phyloP scores from a whole-genome alignment of 2,797 vertebrate species.

The Nyctibius grandis region DNA sequence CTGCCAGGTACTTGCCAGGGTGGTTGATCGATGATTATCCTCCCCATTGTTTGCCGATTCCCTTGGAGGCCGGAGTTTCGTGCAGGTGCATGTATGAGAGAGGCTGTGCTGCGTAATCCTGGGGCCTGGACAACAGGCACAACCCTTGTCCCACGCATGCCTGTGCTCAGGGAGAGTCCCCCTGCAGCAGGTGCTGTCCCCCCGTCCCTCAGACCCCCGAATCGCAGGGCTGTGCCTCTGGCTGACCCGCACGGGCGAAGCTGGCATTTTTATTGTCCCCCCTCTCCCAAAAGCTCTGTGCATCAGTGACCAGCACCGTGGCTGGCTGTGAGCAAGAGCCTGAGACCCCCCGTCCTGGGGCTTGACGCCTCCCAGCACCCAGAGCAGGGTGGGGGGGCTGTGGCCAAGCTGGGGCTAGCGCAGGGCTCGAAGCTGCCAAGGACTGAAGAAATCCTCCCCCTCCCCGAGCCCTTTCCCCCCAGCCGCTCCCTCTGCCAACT shows the following conservation, averaged over 20 bases:
- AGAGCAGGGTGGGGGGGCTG: background rate
- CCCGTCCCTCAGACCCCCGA: accelerated
- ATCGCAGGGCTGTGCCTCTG: background rate
- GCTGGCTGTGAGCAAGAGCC: background rate
- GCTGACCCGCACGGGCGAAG: accelerated
- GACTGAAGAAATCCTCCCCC: background rate
- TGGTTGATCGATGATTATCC: conserved; percentile 43
- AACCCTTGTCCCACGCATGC: background rate
- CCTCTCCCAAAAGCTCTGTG: background rate
- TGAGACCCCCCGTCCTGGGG: too few species aligned
- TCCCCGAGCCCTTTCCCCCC: background rate
- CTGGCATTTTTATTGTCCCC: background rate
- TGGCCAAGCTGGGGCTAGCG: background rate
- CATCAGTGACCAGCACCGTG: background rate
- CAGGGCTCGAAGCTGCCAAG: background rate
- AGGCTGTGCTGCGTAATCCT: background rate
- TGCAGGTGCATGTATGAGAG: conserved; percentile 9
- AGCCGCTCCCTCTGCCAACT: background rate
- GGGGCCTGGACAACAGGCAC: background rate
- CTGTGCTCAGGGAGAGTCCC: background rate
- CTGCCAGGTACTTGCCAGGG: conserved; percentile 26
- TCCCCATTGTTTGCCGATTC: conserved; percentile 47
- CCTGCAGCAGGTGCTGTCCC: accelerated
- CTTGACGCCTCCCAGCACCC: too few species aligned
- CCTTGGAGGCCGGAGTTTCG: background rate